These are phyloP conservation scores for Agrotis segetum DNA, from an alignment of 2,888 invertebrate genomes.

Conservation along the genomic window DNA sequence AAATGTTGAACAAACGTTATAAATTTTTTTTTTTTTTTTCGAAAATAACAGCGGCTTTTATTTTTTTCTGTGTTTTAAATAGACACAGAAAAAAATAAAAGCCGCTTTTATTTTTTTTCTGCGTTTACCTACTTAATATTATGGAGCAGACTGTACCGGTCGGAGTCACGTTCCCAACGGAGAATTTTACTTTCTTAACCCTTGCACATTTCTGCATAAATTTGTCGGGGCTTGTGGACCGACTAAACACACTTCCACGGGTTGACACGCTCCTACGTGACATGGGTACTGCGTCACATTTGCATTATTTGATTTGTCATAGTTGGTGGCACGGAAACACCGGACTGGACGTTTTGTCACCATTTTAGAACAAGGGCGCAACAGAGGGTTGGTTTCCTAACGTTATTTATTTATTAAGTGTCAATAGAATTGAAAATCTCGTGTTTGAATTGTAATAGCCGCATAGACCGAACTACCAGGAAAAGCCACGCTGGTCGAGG, in stretches of 20 bases:
- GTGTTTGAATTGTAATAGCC: no score
- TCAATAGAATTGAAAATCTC: neutral
- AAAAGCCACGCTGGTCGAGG: no score
- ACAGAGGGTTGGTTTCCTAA: neutral
- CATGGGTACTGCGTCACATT: constrained; percentile 52
- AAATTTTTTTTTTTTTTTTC: no score
- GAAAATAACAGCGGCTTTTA: constrained; percentile 27
- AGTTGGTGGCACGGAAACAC: constrained; percentile 20
- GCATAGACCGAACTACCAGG: no score
- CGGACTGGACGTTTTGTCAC: constrained; percentile 19
- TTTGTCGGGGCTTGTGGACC: constrained; percentile 64
- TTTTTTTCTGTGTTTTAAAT: constrained; percentile 50
- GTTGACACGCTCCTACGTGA: constrained; percentile 64
- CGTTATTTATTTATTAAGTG: neutral
- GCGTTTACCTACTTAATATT: constrained; percentile 42
- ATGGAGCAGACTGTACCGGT: constrained; percentile 47
- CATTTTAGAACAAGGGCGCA: neutral
- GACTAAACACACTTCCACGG: constrained; percentile 66
- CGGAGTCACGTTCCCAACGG: constrained; percentile 63
- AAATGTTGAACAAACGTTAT: constrained; percentile 42
- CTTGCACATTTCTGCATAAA: constrained; percentile 76
- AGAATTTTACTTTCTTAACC: constrained; percentile 72
- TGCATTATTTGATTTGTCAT: constrained; percentile 62
- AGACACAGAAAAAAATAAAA: no score
- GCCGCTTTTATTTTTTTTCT: constrained; percentile 40